phyloP scores from a whole-genome alignment of 2,113 vertebrate genomes.

The Microcebus ravelobensis region DNA sequence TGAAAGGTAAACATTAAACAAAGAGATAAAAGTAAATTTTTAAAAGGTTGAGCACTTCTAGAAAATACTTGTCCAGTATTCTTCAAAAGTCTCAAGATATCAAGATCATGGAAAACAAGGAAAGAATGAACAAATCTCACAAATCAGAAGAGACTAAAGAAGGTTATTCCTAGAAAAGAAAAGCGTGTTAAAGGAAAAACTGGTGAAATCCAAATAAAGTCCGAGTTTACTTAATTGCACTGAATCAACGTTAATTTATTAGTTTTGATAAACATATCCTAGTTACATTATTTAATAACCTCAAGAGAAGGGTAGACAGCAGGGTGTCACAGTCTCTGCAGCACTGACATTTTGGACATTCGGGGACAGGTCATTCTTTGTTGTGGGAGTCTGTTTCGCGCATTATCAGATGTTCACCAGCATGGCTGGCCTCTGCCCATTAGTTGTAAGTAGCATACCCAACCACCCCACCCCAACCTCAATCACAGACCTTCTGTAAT shows the following conservation, averaged over 20 bases:
- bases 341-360: not conserved
- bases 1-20: not conserved
- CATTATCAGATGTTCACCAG: not conserved
- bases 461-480: not conserved
- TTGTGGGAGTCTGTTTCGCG: fast-evolving
- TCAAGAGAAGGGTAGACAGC: fast-evolving
- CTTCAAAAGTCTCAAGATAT: not conserved
- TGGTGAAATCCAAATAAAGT: not conserved
- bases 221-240: not conserved
- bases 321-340: not conserved
- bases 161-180: not conserved
- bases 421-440: not conserved
- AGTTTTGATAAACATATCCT: not conserved
- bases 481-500: not conserved
- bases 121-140: not conserved
- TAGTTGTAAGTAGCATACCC: not conserved
- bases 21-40: not conserved
- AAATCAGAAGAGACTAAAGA: not conserved
- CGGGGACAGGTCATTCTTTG: not conserved
- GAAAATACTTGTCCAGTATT: not conserved
- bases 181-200: not conserved
- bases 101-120: not conserved
- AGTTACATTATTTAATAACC: no score
- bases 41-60: not conserved
- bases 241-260: not conserved